phyloP scores from a whole-genome alignment of 2,888 invertebrate species.

The Ctena decussata region DNA sequence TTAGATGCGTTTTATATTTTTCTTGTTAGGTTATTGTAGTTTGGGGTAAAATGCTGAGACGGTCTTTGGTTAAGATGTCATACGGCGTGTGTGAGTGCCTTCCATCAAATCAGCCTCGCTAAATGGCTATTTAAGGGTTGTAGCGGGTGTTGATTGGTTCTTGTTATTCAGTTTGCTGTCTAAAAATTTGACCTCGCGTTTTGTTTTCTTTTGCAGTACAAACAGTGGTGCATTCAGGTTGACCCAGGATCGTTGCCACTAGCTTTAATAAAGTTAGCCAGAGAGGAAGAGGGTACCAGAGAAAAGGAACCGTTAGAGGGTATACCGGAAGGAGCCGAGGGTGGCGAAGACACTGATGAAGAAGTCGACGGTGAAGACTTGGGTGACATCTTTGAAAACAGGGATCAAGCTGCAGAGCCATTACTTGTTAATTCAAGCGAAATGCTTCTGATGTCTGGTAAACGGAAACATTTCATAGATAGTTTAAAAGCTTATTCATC shows the following conservation, averaged over 20 bases:
- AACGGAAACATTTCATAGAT: too few species aligned
- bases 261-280: conserved; percentile 43
- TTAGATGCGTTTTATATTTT: too few species aligned
- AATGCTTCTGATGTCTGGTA: background rate
- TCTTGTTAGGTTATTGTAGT: too few species aligned
- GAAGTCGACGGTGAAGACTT: background rate
- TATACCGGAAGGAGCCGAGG: background rate
- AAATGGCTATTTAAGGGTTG: too few species aligned
- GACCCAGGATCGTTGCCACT: conserved; percentile 72
- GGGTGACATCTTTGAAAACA: background rate
- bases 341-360: background rate
- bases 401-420: background rate
- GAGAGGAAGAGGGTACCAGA: background rate
- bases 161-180: too few species aligned
- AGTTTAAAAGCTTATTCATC: background rate
- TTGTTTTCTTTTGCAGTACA: conserved; percentile 67
- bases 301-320: background rate
- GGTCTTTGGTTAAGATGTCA: too few species aligned
- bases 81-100: too few species aligned
- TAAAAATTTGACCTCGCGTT: too few species aligned
- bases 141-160: too few species aligned
- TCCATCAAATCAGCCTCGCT: too few species aligned
- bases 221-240: conserved; percentile 75
- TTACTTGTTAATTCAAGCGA: background rate
- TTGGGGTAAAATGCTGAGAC: too few species aligned